phyloP scores from a whole-genome alignment of 2,888 invertebrate species.

The Patella depressa region DNA sequence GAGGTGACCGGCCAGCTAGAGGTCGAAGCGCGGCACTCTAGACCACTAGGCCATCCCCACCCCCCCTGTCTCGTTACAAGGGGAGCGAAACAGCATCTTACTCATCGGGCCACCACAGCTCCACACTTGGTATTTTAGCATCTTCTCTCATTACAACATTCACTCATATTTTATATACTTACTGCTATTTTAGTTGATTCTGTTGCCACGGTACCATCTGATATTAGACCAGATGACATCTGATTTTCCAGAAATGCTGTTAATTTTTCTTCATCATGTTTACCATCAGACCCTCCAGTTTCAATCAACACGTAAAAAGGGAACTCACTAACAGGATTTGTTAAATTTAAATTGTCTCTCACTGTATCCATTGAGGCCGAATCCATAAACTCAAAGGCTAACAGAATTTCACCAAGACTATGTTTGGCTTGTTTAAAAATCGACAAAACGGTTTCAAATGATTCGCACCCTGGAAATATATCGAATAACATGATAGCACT shows the following conservation, averaged over 20 bases:
- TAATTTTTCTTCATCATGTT: slow-evolving; percentile 91
- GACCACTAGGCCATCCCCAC: too few species aligned
- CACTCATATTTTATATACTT: slow-evolving; percentile 42
- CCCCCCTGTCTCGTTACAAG: too few species aligned
- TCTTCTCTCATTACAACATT: background rate
- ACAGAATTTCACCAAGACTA: slow-evolving; percentile 89
- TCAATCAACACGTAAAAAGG: slow-evolving; percentile 70
- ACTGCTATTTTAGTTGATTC: slow-evolving; percentile 87
- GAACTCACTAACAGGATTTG: slow-evolving; percentile 68
- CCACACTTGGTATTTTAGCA: too few species aligned
- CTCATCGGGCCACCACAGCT: too few species aligned
- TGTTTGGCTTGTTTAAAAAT: slow-evolving; percentile 83
- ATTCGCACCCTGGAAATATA: slow-evolving; percentile 77
- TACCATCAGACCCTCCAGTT: slow-evolving; percentile 82
- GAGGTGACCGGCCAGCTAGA: too few species aligned
- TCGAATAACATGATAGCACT: background rate
- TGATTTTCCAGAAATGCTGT: slow-evolving; percentile 82
- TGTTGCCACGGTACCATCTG: slow-evolving; percentile 88
- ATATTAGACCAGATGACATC: slow-evolving; percentile 80
- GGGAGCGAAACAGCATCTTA: too few species aligned
- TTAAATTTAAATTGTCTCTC: slow-evolving; percentile 77
- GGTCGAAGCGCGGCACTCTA: too few species aligned
- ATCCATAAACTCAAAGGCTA: slow-evolving; percentile 97
- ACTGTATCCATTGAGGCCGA: slow-evolving; percentile 80
- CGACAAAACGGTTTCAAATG: slow-evolving; percentile 84